Evolutionary conservation across 37 sponge, comb jelly and placozoan species (phyloP), one percentile per base, ranked within the genome.

Genomic region (Aplysina aerophoba): DNA sequence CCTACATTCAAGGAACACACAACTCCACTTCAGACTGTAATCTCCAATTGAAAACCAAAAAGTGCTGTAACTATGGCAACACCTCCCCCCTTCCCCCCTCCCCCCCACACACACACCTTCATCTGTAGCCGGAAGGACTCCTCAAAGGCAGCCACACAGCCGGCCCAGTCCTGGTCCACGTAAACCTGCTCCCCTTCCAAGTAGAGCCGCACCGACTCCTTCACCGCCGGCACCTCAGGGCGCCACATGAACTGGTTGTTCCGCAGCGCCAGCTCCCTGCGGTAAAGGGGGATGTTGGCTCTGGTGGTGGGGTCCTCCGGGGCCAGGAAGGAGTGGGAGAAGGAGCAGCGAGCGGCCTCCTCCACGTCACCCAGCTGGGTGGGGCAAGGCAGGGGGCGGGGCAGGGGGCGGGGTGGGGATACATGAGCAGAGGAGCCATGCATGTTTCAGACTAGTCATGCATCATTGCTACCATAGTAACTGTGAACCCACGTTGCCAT

Each of bases 331-430:
- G 30, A 80, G 77, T 73, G 89, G 6, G 87, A 85, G 73, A 89
- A 86, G 37, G 66, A 80, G 84, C 87, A 84, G 56, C 72, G 66
- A 14, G 85, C 87, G 3, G 82, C 92, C 31, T 88, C 84, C 16
- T 85, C 86, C 33, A 67, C 58, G 33, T 88, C 50, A 17, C 61
- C 82, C 5, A 73, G 27, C 85, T 87, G 73, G 30, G 69, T 53
- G 56, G 27, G n/a, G 24, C 58, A 82, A 21, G 54, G 21, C 36
- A 4, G 11, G 73, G 73, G 73, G 20, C 36, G 8, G 15, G 40
- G 50, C 17, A 21, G 25, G 30, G 60, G 58, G 3, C 6, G 20
- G 62, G 4, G 62, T 24, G 5, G 38, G 62, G 4, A 60, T 6
- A 63, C 1, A 4, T 62, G 12, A 13, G 24, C 25, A 27, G 59